These are phyloP conservation scores for Galerucella nymphaeae DNA, from an alignment of 2,888 invertebrate species.

Conservation along the genomic window DNA sequence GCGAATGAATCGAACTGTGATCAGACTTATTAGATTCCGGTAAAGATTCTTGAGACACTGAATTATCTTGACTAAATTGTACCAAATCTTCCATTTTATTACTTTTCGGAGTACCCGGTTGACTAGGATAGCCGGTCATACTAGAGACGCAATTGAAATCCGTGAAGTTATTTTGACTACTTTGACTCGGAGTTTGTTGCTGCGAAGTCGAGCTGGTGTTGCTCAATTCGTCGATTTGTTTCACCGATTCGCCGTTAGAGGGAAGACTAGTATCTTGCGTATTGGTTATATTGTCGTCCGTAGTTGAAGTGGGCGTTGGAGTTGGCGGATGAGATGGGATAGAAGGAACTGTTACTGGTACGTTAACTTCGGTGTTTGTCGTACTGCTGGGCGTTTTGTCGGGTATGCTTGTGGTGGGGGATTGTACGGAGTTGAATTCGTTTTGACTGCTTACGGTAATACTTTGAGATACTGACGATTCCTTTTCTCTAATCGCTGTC, in stretches of 20 bases:
- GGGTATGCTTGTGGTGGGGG: conserved; percentile 61
- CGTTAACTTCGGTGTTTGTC: conserved; percentile 57
- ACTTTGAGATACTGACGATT: conserved; percentile 53
- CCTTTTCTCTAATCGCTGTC: conserved; percentile 48
- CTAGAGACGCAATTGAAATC: conserved; percentile 64
- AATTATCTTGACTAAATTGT: conserved; percentile 59
- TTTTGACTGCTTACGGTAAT: conserved; percentile 51
- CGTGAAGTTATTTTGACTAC: conserved; percentile 59
- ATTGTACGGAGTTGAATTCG: conserved; percentile 57
- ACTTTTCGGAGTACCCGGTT: conserved; percentile 56
- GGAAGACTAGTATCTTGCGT: conserved; percentile 62
- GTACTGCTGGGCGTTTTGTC: conserved; percentile 64
- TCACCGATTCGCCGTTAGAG: conserved; percentile 58
- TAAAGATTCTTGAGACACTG: conserved; percentile 59
- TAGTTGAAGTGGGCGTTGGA: conserved; percentile 64
- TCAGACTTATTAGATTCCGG: conserved; percentile 56
- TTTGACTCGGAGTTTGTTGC: conserved; percentile 65
- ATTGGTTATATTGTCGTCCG: conserved; percentile 62
- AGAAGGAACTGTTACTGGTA: conserved; percentile 55
- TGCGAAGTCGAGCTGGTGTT: conserved; percentile 61
- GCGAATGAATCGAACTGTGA: conserved; percentile 48
- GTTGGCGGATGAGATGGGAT: conserved; percentile 63
- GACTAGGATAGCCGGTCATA: conserved; percentile 62
- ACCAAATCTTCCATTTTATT: conserved; percentile 65
- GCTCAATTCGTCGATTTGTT: conserved; percentile 59